Base-by-base conservation (phyloP, 2,113 vertebrate genomes). In the Engystomops pustulosus region DNA sequence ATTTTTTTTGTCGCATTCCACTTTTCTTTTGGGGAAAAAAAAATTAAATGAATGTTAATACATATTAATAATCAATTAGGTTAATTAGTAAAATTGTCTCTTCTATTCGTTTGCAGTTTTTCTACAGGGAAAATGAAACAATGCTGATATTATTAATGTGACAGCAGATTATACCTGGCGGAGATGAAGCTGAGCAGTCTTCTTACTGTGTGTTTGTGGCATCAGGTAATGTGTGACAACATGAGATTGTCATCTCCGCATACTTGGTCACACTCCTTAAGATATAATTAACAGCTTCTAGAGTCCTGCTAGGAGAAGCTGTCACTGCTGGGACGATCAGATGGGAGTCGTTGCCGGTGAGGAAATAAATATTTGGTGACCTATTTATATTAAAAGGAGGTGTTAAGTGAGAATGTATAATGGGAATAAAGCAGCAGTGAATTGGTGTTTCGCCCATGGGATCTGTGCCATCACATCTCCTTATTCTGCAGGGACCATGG, bases 211-310 rank as follows among this genome's bases (percentile, higher is more conserved):
- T 18, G 53, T 27, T 58, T 55, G 23, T 14, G 38, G 68, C 44
- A 49, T 67, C 27, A 36, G 4, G 8, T 44, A 72, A 72, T 30
- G 11, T 55, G 23, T 82, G 80, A 82, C 12, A 32, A 82, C 30
- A 71, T 23, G 45, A 81, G 67, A 71, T 44, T 41, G 51, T 71
- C 25, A 72, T 82, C 68, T 72, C 80, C 6, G 17, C 5, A n/a
- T 18, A 44, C 68, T 82, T 58, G 14, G 68, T 82, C 34, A 82
- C 80, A 72, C 78, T 80, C 78, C 60, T 80, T 68, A 65, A 30
- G 44, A 47, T 36, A 3, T 72, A 82, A 82, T 82, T 82, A 82
- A 49, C 79, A 82, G 34, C 80, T 71, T 72, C 34, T 45, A 38
- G 49, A 30, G 32, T 25, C 67, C 68, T 41, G 44, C 58, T 75